phyloP scores from a whole-genome alignment of 2,797 vertebrate species.

The Atherinosoma microstoma region DNA sequence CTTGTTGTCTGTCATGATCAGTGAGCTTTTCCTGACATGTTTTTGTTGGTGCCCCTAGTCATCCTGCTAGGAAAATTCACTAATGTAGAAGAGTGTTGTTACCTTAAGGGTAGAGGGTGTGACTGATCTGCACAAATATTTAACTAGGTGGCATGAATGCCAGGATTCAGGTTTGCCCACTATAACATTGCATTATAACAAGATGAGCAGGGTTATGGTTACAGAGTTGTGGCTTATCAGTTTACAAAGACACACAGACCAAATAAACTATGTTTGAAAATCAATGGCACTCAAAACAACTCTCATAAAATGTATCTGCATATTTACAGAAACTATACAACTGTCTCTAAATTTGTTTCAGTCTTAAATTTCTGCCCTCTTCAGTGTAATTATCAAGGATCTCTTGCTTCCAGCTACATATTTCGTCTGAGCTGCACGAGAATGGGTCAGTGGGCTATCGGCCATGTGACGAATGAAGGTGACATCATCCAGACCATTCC shows the following conservation, averaged over 20 bases:
- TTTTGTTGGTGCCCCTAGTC: too few species aligned
- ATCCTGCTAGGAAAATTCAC: too few species aligned
- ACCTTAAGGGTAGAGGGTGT: too few species aligned
- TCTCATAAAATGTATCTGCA: background rate
- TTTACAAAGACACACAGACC: background rate
- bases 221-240: background rate
- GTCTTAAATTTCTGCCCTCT: background rate
- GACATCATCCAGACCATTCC: constrained; percentile 89
- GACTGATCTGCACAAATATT: too few species aligned
- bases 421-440: constrained; percentile 91
- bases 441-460: constrained; percentile 92
- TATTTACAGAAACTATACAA: background rate
- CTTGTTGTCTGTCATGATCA: background rate
- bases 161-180: too few species aligned
- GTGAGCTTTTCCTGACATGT: too few species aligned
- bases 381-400: background rate
- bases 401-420: constrained; percentile 83
- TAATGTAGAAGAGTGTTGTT: too few species aligned
- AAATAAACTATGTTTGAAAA: background rate
- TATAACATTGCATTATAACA: background rate
- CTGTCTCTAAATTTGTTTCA: background rate
- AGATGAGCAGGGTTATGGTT: background rate
- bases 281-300: background rate
- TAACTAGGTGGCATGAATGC: too few species aligned
- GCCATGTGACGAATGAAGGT: constrained; percentile 85